Percentiles rank a stretch among this genome's conserved stretches.
These are phyloP conservation scores for Amphimallon solstitiale DNA, from an alignment of 2,888 invertebrate species.

Conservation along the genomic window DNA sequence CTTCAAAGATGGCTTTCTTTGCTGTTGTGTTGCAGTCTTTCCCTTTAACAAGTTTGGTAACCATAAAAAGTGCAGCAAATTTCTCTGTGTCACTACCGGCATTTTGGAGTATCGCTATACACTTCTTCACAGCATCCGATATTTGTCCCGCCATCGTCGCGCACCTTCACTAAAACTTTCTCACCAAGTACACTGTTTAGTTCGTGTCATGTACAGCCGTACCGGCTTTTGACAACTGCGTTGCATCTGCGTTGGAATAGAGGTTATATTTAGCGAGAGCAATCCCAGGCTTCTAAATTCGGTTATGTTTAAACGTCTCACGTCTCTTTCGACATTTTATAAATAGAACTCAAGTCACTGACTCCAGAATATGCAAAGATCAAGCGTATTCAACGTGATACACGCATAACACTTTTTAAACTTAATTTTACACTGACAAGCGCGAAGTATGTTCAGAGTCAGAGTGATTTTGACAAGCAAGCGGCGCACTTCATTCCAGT, in stretches of 20 bases:
- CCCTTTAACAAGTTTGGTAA: conserved; percentile 87
- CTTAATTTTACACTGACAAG: conserved; percentile 24
- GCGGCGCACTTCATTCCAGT: conserved; percentile 11
- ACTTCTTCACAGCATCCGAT: conserved; percentile 86
- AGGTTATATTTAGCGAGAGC: conserved; percentile 61
- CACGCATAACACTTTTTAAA: background rate
- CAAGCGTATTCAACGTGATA: conserved; percentile 5
- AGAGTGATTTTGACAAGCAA: background rate
- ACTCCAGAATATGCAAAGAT: conserved; percentile 46
- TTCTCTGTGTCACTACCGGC: conserved; percentile 89
- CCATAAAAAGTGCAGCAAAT: conserved; percentile 91
- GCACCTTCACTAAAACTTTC: conserved; percentile 18
- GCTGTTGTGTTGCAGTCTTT: conserved; percentile 79
- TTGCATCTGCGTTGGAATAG: conserved; percentile 49
- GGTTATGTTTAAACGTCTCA: conserved; percentile 58
- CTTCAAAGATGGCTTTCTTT: conserved; percentile 85
- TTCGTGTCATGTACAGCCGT: conserved; percentile 29
- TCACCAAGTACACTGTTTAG: conserved; percentile 27
- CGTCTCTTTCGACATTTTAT: conserved; percentile 55
- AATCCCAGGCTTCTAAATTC: conserved; percentile 61
- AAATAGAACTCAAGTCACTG: conserved; percentile 60
- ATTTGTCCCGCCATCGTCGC: conserved; percentile 63
- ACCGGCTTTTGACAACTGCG: conserved; percentile 45
- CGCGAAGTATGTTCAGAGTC: conserved; percentile 17
- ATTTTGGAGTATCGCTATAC: conserved; percentile 80